Evolutionary conservation across 2,797 vertebrate species (phyloP).

Genomic region (Tachyglossus aculeatus): DNA sequence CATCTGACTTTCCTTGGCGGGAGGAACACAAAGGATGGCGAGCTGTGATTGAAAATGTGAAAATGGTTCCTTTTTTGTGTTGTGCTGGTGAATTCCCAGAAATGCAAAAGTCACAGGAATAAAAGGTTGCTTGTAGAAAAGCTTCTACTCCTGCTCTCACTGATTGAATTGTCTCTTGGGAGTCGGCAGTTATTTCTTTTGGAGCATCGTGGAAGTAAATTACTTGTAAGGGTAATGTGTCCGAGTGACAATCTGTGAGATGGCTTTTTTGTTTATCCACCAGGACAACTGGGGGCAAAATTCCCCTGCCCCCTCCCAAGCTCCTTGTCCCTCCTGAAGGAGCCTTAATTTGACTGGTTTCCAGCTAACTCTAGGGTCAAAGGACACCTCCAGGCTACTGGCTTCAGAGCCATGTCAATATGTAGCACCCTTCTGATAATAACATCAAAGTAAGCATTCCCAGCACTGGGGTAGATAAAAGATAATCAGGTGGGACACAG

Average conservation of each 20-base stretch:
- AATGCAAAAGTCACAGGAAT: constrained; percentile 25
- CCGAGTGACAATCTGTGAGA: background rate
- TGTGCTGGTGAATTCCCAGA: constrained; percentile 9
- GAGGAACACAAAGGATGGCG: constrained; percentile 20
- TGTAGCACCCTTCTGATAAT: too few species aligned
- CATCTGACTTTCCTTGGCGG: constrained; percentile 35
- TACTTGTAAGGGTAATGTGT: background rate
- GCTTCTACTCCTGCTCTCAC: background rate
- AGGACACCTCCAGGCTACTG: too few species aligned
- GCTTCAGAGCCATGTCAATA: too few species aligned
- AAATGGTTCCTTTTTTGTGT: constrained; percentile 45
- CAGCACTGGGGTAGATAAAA: too few species aligned
- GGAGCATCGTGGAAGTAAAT: background rate
- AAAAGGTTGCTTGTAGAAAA: background rate
- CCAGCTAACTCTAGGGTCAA: too few species aligned
- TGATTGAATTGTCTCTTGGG: background rate
- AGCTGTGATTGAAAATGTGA: constrained; percentile 34
- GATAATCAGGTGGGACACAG: too few species aligned
- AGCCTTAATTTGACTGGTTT: too few species aligned
- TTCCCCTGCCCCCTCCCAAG: too few species aligned
- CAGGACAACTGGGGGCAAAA: too few species aligned
- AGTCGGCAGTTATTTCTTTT: constrained; percentile 1
- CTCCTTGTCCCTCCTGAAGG: too few species aligned
- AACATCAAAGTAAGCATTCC: too few species aligned
- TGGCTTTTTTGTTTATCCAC: too few species aligned